Conservation (phyloP, 2,113 vertebrate species). For the Cyphomyrus discorhynchus region DNA sequence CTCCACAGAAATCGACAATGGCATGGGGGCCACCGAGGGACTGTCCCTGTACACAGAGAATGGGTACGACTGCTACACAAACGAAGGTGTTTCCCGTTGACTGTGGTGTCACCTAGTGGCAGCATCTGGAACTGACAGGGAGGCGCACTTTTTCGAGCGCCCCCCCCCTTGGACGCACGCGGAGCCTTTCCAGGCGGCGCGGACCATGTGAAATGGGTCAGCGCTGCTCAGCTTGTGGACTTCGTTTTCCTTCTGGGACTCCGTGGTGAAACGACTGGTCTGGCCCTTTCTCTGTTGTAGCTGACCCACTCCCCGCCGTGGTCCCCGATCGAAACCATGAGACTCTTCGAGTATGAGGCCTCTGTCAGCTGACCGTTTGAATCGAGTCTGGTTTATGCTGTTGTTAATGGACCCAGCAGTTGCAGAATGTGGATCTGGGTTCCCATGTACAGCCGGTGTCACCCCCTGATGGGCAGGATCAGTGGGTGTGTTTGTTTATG, state of each 20-base stretch:
- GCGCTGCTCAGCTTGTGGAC: neutral
- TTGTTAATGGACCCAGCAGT: neutral
- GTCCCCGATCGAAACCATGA: neutral
- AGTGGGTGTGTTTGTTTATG: neutral
- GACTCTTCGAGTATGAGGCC: neutral
- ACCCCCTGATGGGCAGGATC: neutral
- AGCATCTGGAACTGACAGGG: neutral
- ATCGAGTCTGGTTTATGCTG: neutral
- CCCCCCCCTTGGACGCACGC: neutral
- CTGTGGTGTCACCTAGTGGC: neutral
- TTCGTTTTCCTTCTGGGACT: neutral
- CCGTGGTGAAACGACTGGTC: neutral
- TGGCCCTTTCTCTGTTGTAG: neutral
- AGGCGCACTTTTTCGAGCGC: neutral
- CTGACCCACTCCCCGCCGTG: neutral
- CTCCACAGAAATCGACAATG: conserved; percentile 74
- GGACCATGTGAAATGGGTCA: neutral
- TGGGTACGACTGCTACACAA: conserved; percentile 62
- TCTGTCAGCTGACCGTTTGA: neutral
- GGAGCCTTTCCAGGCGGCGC: neutral
- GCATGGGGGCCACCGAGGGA: conserved; percentile 72
- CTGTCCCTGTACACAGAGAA: conserved; percentile 75
- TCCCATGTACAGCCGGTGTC: neutral
- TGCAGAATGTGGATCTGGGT: neutral
- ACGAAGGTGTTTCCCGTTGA: conserved; percentile 48